Conservation (phyloP, 1,140 invertebrate species). For the Drosophila biarmipes region DNA sequence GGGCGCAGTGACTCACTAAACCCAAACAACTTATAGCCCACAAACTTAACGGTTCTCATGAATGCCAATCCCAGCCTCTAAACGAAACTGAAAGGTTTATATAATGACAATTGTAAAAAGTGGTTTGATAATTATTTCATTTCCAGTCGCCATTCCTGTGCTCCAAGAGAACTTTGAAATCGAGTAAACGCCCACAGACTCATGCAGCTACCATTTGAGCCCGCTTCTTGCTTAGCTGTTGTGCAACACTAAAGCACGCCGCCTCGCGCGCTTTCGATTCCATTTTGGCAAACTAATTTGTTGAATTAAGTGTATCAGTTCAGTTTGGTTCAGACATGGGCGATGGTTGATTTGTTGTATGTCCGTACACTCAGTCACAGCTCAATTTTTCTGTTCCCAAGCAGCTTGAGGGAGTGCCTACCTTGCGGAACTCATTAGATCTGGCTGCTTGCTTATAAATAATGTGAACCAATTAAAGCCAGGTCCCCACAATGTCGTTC, state of each 20-base stretch:
- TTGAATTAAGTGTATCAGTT: constrained; percentile 35
- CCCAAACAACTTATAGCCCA: too few relatives aligned
- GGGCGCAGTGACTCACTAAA: constrained; percentile 27
- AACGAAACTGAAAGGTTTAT: constrained; percentile 37
- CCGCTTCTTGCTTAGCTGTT: constrained; percentile 13
- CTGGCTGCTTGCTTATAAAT: constrained; percentile 28
- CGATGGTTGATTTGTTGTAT: constrained; percentile 5
- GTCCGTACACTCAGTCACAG: constrained; percentile 4
- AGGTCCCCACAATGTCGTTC: constrained; percentile 31
- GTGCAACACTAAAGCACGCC: constrained; percentile 8
- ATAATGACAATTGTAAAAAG: constrained; percentile 9
- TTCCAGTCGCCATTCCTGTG: constrained; percentile 18
- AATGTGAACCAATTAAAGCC: constrained; percentile 53
- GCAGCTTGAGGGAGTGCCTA: constrained; percentile 41
- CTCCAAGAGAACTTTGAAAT: constrained; percentile 13
- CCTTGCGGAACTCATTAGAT: constrained; percentile 31
- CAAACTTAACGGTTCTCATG: constrained; percentile 9
- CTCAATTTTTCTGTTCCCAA: constrained; percentile 15
- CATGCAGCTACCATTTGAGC: background rate
- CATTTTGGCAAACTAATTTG: constrained; percentile 42
- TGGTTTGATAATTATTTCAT: constrained; percentile 41
- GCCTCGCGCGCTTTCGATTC: constrained; percentile 25
- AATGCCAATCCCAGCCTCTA: constrained; percentile 36
- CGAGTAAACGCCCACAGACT: constrained; percentile 22
- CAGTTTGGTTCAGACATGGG: background rate